These are phyloP conservation scores for Burhinus oedicnemus DNA, from an alignment of 2,113 vertebrate species.

Conservation along the genomic window DNA sequence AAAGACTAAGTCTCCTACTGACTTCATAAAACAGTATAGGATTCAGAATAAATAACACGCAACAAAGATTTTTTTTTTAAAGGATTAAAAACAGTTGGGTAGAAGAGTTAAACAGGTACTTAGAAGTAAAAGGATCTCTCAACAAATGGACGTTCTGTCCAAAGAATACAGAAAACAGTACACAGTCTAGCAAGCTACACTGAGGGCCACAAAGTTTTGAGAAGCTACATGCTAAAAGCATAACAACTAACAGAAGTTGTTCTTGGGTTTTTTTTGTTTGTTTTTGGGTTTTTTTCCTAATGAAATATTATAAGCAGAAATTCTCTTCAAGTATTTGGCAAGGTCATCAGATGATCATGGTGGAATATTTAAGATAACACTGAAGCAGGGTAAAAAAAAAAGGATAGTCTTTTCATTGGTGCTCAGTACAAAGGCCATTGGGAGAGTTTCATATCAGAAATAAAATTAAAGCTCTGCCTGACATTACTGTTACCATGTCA, in stretches of 20 bases:
- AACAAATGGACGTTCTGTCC: not conserved
- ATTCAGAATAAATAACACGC: not conserved
- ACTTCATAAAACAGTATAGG: not conserved
- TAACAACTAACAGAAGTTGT: not conserved
- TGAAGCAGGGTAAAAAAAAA: not conserved
- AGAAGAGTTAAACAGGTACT: not conserved
- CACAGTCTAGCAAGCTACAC: not conserved
- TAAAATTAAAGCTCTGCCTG: not conserved
- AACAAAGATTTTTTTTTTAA: not conserved
- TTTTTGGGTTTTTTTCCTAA: not conserved
- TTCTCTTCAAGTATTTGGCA: not conserved
- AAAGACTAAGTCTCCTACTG: not conserved
- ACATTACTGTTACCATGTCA: not conserved
- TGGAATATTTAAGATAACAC: not conserved
- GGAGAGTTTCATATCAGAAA: not conserved
- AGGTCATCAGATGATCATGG: not conserved
- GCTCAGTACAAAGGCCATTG: not conserved
- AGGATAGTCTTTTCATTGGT: not conserved
- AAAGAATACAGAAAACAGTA: not conserved
- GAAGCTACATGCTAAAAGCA: not conserved
- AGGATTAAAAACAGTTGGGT: not conserved
- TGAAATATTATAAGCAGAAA: not conserved
- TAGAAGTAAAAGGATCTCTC: not conserved
- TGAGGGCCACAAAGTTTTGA: not conserved
- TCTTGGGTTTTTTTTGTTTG: not conserved